Evolutionary conservation across 2,888 invertebrate genomes (phyloP).

Genomic region (Zele albiditarsus): DNA sequence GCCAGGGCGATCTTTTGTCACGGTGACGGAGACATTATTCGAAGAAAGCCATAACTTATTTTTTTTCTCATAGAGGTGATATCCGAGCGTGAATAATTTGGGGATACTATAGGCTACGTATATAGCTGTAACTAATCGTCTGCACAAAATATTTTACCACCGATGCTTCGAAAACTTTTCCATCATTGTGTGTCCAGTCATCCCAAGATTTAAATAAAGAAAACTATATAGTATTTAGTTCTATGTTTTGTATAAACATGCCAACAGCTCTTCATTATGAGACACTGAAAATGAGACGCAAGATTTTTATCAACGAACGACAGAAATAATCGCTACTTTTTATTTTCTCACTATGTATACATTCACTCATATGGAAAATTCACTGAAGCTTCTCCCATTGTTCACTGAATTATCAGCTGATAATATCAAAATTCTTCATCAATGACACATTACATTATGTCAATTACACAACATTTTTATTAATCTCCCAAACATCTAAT

Average conservation of each 20-base stretch:
- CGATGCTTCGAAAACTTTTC: not conserved
- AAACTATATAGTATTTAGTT: not conserved
- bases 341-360: not conserved
- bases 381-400: not conserved
- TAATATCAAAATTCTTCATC: not conserved
- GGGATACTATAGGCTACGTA: not conserved
- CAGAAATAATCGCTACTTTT: not conserved
- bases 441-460: not conserved
- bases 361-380: constrained; percentile 5
- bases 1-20: not conserved
- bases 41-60: not conserved
- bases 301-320: constrained; percentile 27
- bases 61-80: constrained; percentile 23
- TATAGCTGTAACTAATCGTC: constrained; percentile 6
- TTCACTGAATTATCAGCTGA: not conserved
- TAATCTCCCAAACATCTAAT: not conserved
- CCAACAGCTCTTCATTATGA: not conserved
- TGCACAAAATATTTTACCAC: constrained; percentile 7
- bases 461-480: not conserved
- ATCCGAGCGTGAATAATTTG: constrained; percentile 3
- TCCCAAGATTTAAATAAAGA: constrained; percentile 7
- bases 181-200: not conserved
- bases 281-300: not conserved
- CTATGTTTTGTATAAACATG: not conserved
- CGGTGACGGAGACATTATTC: not conserved